Conservation (phyloP, 2,797 vertebrate species). For the Danio choprae region DNA sequence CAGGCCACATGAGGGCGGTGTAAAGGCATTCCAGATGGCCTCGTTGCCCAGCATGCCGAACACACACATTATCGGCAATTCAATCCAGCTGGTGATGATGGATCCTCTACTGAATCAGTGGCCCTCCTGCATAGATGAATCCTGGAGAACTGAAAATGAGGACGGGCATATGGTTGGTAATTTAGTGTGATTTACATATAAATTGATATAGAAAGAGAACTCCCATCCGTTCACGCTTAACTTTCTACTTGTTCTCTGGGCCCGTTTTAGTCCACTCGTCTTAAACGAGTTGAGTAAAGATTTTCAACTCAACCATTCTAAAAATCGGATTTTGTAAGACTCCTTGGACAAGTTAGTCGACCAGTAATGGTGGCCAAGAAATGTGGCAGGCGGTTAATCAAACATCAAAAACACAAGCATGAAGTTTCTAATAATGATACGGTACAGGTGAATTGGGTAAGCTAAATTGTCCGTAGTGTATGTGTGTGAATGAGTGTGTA, state of each 20-base stretch:
- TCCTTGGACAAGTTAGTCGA: background rate
- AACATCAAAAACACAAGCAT: background rate
- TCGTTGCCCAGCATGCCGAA: constrained; percentile 12
- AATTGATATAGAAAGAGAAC: constrained; percentile 39
- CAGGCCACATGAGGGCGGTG: background rate
- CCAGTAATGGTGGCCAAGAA: background rate
- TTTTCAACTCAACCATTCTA: background rate
- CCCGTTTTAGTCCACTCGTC: constrained; percentile 21
- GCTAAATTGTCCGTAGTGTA: no score
- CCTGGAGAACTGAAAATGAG: constrained; percentile 51
- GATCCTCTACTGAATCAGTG: constrained; percentile 40
- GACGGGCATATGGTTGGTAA: constrained; percentile 46
- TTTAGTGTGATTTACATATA: constrained; percentile 51
- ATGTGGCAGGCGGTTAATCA: background rate
- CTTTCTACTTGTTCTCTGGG: constrained; percentile 15
- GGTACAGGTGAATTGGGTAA: no score
- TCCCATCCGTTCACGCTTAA: constrained; percentile 17
- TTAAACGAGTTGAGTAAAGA: background rate
- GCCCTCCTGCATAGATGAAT: constrained; percentile 48
- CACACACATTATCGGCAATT: constrained; percentile 31
- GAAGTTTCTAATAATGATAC: no score
- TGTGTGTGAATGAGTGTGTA: no score
- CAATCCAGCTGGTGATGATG: constrained; percentile 47
- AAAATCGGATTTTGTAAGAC: background rate
- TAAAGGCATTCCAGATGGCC: constrained; percentile 36